Evolutionary conservation across 2,888 invertebrate genomes (phyloP), one percentile per base, ranked within the genome.

Genomic region (Podotricha telesiphe): DNA sequence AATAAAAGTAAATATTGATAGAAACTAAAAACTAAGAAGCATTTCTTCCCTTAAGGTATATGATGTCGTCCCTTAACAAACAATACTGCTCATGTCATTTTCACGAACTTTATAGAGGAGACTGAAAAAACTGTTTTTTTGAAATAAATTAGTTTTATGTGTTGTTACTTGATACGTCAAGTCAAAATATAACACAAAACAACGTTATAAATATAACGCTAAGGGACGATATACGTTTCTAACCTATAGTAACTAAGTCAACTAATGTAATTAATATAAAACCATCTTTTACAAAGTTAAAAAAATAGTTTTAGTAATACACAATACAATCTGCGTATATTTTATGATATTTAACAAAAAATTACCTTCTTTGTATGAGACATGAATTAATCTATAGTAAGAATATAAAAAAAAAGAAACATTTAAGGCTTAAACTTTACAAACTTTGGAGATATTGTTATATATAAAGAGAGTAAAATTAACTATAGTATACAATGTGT

Each of bases 291-390:
- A 37, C 3, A 4, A 37, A 28, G 28, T 28, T 37, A 7, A 37
- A 8, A 8, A 37, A 37, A 37, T 37, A 37, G 37, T 37, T 37
- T 37, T 8, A 42, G 13, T 7, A 42, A 13, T 42, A 11, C 2
- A 42, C 13, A 2, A 13, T 42, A 48, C 10, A n/a, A 53, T 53
- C 10, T 17, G 22, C 28, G 13, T 34, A 53, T 53, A n/a, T 28
- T n/a, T 28, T 53, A 53, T n/a, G 28, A 53, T 53, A 53, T 8
- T 53, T 51, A 28, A 51, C n/a, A 22, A 51, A 51, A 22, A 51
- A n/a, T 37, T 7, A 7, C 7, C 15, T 22, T 34, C 10, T 34
- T 34, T 53, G 28, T 53, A 28, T n/a, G 8, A 28, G 28, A 53
- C 2, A n/a, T 28, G 28, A 28, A 53, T 28, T 28, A 53, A 22